Conservation (phyloP, 2,888 invertebrate genomes). For the Thumatha senex region DNA sequence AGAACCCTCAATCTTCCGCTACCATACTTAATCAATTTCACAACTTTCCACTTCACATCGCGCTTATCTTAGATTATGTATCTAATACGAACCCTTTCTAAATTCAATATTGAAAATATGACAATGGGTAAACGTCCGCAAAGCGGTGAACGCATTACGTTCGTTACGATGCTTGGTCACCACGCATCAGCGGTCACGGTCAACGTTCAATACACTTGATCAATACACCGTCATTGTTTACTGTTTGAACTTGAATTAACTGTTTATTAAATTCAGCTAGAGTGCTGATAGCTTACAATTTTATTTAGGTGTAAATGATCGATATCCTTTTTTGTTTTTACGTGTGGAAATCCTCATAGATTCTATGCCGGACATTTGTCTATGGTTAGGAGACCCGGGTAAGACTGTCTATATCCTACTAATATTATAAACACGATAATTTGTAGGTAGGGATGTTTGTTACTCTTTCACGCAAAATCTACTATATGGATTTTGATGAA, state of each 20-base stretch:
- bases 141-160: conserved; percentile 28
- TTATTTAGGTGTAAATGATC: no score
- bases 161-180: conserved; percentile 45
- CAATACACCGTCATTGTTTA: conserved; percentile 13
- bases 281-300: no score
- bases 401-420: no score
- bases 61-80: conserved; percentile 17
- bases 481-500: no score
- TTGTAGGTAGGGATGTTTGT: no score
- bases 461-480: no score
- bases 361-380: no score
- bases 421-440: no score
- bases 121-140: conserved; percentile 34
- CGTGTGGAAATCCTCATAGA: no score
- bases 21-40: not conserved
- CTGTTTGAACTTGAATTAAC: not conserved
- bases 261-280: not conserved
- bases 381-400: no score
- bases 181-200: conserved; percentile 43
- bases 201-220: conserved; percentile 47
- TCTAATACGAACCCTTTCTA: conserved; percentile 18
- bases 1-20: no score
- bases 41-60: conserved; percentile 5
- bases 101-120: conserved; percentile 36
- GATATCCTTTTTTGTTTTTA: no score